Conservation (phyloP, 2,113 vertebrate species). For the Bos javanicus region DNA sequence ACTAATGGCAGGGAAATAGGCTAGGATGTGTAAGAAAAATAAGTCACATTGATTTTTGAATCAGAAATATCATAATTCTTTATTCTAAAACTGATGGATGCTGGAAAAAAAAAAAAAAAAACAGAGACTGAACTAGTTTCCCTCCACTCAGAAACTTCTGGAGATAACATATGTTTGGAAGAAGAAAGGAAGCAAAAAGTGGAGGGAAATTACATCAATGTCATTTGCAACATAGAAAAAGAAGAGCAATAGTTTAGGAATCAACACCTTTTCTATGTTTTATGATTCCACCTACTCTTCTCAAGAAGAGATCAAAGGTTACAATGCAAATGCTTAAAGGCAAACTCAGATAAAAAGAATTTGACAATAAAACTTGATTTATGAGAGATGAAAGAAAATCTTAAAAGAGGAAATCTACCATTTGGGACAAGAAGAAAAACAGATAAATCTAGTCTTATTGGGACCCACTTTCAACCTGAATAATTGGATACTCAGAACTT, state of each 20-base stretch:
- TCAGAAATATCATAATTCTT: not conserved
- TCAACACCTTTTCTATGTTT: not conserved
- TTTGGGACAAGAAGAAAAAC: not conserved
- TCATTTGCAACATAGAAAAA: not conserved
- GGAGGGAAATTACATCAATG: not conserved
- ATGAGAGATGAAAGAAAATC: constrained; percentile 38
- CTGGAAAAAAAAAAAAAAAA: not conserved
- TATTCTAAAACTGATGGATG: not conserved
- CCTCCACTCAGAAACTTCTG: not conserved
- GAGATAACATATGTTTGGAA: not conserved
- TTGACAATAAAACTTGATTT: constrained; percentile 11
- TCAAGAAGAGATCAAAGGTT: constrained; percentile 8
- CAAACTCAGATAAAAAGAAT: constrained; percentile 41
- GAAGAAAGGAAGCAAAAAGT: not conserved
- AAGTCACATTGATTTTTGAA: not conserved
- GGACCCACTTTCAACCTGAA: not conserved
- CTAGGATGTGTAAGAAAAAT: not conserved
- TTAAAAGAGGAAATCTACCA: not conserved
- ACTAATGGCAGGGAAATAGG: not conserved
- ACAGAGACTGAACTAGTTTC: not conserved
- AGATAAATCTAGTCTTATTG: not conserved
- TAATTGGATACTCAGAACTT: constrained; percentile 22
- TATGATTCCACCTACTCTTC: not conserved
- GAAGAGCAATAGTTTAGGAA: constrained; percentile 8
- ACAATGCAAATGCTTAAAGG: constrained; percentile 27